phyloP scores from a whole-genome alignment of 2,888 invertebrate species.

The Adineta ricciae region DNA sequence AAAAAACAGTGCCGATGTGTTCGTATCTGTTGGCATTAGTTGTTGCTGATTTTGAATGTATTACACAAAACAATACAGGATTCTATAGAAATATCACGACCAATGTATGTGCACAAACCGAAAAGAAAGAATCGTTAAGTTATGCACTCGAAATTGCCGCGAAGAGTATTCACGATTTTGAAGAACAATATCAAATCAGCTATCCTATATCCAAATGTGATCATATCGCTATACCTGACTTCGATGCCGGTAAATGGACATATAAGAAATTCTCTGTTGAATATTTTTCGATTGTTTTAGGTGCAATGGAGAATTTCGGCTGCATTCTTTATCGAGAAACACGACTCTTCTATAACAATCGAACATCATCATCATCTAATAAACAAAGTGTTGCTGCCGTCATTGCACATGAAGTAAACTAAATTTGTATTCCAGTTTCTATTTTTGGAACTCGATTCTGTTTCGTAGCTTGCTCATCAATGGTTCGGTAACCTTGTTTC shows the following conservation, averaged over 20 bases:
- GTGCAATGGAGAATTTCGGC: conserved; percentile 98
- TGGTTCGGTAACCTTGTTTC: conserved; percentile 97
- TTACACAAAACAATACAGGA: not conserved
- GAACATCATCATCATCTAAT: conserved; percentile 62
- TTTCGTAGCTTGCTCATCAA: conserved; percentile 67
- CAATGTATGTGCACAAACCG: conserved; percentile 20
- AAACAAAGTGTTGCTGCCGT: conserved; percentile 78
- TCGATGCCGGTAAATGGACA: conserved; percentile 61
- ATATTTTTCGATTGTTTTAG: conserved; percentile 41
- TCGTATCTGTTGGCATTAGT: conserved; percentile 78
- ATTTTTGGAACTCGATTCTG: not conserved
- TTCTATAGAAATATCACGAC: not conserved
- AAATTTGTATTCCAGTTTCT: not conserved
- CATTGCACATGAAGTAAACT: conserved; percentile 60
- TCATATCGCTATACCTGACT: conserved; percentile 86
- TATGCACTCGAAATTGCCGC: conserved; percentile 55
- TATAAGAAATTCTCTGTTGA: not conserved
- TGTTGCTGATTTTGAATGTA: conserved; percentile 82
- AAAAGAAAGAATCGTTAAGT: conserved; percentile 11
- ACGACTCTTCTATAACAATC: conserved; percentile 74
- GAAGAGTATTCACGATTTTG: conserved; percentile 80
- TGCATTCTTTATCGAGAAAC: conserved; percentile 80
- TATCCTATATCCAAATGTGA: conserved; percentile 93
- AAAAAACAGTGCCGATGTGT: conserved; percentile 60
- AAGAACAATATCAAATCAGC: conserved; percentile 82